Evolutionary conservation across 2,797 vertebrate genomes (phyloP), one percentile per base, ranked within the genome.

Genomic region (Tiaroga cobitis): DNA sequence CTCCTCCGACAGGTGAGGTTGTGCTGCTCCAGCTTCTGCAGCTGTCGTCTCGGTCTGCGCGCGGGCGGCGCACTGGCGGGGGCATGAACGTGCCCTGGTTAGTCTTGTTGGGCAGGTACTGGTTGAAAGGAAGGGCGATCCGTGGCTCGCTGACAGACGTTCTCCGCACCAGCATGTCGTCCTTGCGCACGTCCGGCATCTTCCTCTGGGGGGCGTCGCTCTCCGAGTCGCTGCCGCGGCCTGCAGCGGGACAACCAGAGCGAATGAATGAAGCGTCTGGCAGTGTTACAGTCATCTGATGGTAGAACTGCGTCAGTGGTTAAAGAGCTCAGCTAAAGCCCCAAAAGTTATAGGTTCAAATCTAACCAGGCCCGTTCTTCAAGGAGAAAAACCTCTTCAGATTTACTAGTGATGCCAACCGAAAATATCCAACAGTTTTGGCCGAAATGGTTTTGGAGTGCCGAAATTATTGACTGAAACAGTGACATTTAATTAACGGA

Each of bases 81-180:
- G 98, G 97, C 81, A 98, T 77, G 0, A 99, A 99, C 41, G 95
- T 94, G 0, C 96, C 96, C 95, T 98, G 98, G 93, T 99, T 99
- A 92, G 95, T 97, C 92, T 96, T 98, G 94, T 99, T 99, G 1
- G 98, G 98, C 89, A 99, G 96, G 94, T 98, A 99, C 93, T 99
- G 98, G 93, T 99, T 99, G 90, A 99, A 99, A 92, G 98, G 98
- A 95, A 99, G 95, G 86, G 95, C 94, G 81, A 96, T 96, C 59
- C 97, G 96, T 2, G 93, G 97, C 93, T 99, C 98, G 26, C 96
- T 97, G 0, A 96, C 95, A 7, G 98, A 99, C 7, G 97, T 96
- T 87, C 98, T 93, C 34, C 98, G 94, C 0, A 97, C 96, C 88
- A 97, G 93, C 98, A 99, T 99, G 92, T 99, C 98, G 79, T 99